A percentile compares a stretch with the other conserved stretches of the same genome.
phyloP scores from a whole-genome alignment of 2,888 invertebrate species.

The Prionchulus punctatus region DNA sequence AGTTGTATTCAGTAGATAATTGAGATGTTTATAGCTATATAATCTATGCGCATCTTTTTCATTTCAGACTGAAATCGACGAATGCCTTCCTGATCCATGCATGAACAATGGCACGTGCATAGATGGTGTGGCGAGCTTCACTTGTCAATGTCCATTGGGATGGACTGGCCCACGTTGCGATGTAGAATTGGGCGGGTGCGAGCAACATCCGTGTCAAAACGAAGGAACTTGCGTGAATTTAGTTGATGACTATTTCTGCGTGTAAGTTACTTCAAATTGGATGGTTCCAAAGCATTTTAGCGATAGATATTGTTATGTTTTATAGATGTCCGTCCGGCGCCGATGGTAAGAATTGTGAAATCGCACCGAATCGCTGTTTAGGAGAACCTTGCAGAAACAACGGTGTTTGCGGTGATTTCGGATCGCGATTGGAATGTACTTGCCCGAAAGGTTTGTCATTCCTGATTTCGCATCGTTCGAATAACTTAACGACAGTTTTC shows the following conservation, averaged over 20 bases:
- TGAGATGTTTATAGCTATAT: neutral
- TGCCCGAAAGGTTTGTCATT: slow-evolving; percentile 44
- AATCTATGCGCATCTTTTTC: neutral
- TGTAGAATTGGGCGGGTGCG: slow-evolving; percentile 67
- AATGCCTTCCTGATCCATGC: slow-evolving; percentile 68
- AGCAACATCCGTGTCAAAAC: slow-evolving; percentile 73
- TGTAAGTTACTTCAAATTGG: slow-evolving; percentile 51
- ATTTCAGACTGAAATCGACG: slow-evolving; percentile 57
- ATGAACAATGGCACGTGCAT: slow-evolving; percentile 49
- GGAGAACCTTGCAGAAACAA: slow-evolving; percentile 89
- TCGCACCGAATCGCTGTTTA: slow-evolving; percentile 81
- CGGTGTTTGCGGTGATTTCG: slow-evolving; percentile 84
- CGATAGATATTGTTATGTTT: no score
- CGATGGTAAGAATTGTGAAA: slow-evolving; percentile 89
- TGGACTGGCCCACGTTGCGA: slow-evolving; percentile 66
- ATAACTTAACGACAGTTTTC: no score
- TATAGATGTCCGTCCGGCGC: slow-evolving; percentile 74
- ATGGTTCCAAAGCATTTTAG: no score
- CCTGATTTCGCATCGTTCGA: neutral
- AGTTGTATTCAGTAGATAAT: neutral
- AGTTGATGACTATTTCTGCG: slow-evolving; percentile 70
- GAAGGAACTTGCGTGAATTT: slow-evolving; percentile 78
- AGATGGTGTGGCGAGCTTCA: slow-evolving; percentile 52
- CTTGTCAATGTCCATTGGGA: slow-evolving; percentile 89
- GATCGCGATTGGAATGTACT: slow-evolving; percentile 80